Evolutionary conservation across 2,797 vertebrate species (phyloP), one percentile per base, ranked within the genome.

Genomic region (Megaceryle alcyon): DNA sequence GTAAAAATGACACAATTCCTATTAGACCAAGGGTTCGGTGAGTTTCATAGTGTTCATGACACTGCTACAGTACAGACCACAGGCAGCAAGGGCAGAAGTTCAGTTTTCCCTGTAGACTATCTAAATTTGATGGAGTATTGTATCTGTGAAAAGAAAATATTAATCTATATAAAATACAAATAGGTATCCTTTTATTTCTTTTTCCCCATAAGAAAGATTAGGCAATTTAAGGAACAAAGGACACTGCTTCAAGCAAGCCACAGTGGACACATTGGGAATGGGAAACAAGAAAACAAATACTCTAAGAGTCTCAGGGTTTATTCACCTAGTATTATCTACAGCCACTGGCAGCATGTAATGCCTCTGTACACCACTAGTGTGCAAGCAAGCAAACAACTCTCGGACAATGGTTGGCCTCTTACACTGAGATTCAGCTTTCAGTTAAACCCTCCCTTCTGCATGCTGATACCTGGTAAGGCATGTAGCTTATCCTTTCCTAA

Each of bases 201-300:
- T 26, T 9, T 3, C 39, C 41, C 22, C 33, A 12, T 61, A 92
- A 72, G 54, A 61, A 76, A 73, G 39, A 72, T 48, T 48, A 93
- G 51, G 35, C 76, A 87, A 72, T 77, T 61, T 31, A 41, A 77
- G 35, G 46, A 75, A 86, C 41, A 49, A 53, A 71, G 77, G 44
- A 56, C 22, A 80, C 75, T 89, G 83, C 64, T 92, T 86, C 91
- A 96, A 92, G 81, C 39, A 68, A 77, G 43, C 12, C 41, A 84
- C 65, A 95, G 29, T 86, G 51, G 61, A 66, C 46, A 75, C 4
- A 48, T 3, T 37, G 10, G 77, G 77, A 92, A 97, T 86, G 86
- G 86, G 66, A 96, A 96, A 70, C 33, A 91, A 86, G 70, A 96
- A 92, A 88, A 94, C 33, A 59, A 96, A 68, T 91, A 88, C 79